Percentiles rank a stretch among this genome's conserved stretches.
Evolutionary conservation across 2,888 invertebrate species (phyloP).

Genomic region (Eretmocerus hayati): DNA sequence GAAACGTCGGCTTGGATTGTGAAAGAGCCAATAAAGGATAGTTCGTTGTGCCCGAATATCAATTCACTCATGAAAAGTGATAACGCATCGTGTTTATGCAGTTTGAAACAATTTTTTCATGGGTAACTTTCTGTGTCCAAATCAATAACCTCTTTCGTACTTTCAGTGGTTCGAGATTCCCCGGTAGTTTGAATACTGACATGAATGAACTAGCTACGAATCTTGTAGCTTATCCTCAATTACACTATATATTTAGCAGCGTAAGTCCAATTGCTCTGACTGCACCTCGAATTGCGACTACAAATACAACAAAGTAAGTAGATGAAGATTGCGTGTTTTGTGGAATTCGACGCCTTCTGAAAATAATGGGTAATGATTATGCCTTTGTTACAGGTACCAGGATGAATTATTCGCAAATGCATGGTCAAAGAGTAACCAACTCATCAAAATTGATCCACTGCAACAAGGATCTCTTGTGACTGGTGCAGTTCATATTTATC

Average conservation of each 20-base stretch:
- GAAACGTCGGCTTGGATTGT: no score
- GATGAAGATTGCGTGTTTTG: constrained; percentile 1
- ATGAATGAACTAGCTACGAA: constrained; percentile 53
- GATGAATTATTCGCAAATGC: constrained; percentile 47
- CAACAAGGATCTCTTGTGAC: constrained; percentile 44
- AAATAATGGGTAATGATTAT: background rate
- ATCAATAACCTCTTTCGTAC: no score
- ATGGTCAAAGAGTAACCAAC: constrained; percentile 48
- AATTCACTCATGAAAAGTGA: no score
- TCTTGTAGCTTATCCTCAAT: constrained; percentile 51
- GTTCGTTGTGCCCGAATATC: no score
- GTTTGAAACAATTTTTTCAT: no score
- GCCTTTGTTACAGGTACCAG: constrained; percentile 33
- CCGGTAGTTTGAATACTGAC: constrained; percentile 52
- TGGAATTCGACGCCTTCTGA: background rate
- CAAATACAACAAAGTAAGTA: constrained; percentile 29
- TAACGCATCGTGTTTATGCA: no score
- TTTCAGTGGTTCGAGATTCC: constrained; percentile 51
- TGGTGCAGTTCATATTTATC: constrained; percentile 47
- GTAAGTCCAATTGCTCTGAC: constrained; percentile 47
- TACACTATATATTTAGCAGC: constrained; percentile 51
- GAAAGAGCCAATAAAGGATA: no score
- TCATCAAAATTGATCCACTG: constrained; percentile 48
- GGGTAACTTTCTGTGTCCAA: no score
- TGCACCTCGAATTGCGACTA: constrained; percentile 29